Conservation (phyloP, 2,113 vertebrate genomes). For the Limnothrissa miodon region DNA sequence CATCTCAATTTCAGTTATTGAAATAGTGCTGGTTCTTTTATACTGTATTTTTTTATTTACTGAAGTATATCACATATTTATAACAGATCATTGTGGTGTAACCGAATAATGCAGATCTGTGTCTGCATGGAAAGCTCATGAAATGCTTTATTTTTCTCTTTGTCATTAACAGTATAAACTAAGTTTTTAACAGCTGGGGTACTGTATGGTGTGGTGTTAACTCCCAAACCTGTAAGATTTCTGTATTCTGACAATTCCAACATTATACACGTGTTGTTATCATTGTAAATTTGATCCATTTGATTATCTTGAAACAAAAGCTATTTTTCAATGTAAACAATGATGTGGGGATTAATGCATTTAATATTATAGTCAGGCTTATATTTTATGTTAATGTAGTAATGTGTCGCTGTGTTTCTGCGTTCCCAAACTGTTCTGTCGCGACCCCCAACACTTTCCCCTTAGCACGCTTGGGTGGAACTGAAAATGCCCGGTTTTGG, state of each 20-base stretch:
- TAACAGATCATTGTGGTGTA: constrained; percentile 12
- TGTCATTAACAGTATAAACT: neutral
- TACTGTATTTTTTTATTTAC: constrained; percentile 18
- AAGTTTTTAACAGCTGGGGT: constrained; percentile 1
- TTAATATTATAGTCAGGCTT: neutral
- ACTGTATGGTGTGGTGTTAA: neutral
- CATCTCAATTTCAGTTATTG: neutral
- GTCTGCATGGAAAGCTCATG: neutral
- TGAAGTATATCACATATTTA: constrained; percentile 13
- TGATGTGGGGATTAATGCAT: neutral
- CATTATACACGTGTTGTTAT: neutral
- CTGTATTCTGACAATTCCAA: neutral
- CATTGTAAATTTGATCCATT: constrained; percentile 14
- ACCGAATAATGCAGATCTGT: neutral
- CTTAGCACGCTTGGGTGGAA: neutral
- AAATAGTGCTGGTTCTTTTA: constrained; percentile 12
- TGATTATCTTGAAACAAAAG: neutral
- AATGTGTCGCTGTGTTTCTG: neutral
- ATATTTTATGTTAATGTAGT: constrained; percentile 2
- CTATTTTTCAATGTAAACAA: constrained; percentile 10
- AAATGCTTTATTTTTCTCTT: neutral
- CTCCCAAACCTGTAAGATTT: neutral
- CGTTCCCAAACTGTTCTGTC: neutral
- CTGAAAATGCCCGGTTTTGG: neutral
- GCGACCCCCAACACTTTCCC: neutral